Evolutionary conservation across 2,113 vertebrate genomes (phyloP).

Genomic region (Centrocercus urophasianus): DNA sequence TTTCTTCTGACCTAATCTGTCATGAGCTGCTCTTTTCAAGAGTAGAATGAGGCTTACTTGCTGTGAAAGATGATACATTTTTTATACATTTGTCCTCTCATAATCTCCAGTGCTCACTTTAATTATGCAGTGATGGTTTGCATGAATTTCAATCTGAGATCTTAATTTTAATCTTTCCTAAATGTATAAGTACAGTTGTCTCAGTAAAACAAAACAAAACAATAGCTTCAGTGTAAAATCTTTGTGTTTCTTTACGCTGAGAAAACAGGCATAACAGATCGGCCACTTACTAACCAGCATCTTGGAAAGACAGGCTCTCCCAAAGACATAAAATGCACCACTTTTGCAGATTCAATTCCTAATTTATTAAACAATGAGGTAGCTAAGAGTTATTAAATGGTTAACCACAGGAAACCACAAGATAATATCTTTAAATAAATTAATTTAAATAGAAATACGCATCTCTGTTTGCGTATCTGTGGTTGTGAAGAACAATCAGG

Average conservation of each 20-base stretch:
- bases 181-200: not conserved
- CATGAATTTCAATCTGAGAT: not conserved
- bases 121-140: not conserved
- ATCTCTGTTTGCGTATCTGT: not conserved
- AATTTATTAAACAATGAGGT: conserved; percentile 47
- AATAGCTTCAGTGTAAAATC: not conserved
- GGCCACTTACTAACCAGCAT: not conserved
- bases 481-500: not conserved
- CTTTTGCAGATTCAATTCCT: conserved; percentile 38
- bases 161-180: not conserved
- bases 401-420: conserved; percentile 59
- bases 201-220: not conserved
- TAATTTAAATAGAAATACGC: not conserved
- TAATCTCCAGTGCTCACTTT: not conserved
- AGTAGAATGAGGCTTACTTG: not conserved
- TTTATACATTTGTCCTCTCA: not conserved
- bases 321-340: not conserved
- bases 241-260: not conserved
- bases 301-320: not conserved
- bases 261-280: not conserved
- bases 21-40: not conserved
- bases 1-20: not conserved
- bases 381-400: conserved; percentile 40
- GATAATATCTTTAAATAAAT: conserved; percentile 36
- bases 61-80: not conserved